Conservation (phyloP, 2,113 vertebrate species). For the Phylloscopus trochiloides region DNA sequence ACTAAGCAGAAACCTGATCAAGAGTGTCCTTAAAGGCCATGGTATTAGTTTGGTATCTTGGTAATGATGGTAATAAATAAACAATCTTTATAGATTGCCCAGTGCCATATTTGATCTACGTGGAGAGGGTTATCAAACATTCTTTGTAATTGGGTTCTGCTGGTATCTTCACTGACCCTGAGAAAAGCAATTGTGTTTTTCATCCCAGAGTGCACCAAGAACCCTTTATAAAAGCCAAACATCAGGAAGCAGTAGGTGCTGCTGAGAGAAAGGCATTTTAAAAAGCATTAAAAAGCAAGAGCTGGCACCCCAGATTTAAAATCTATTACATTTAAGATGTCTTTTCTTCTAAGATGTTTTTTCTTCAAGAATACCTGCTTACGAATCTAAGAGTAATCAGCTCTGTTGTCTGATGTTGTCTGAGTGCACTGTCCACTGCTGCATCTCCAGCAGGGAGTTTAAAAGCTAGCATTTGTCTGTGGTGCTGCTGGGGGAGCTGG, state of each 20-base stretch:
- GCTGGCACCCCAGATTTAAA: neutral
- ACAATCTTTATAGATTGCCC: neutral
- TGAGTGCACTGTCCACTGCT: neutral
- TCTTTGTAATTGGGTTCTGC: neutral
- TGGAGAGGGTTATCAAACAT: neutral
- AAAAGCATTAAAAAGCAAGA: neutral
- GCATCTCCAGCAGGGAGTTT: neutral
- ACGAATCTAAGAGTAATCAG: neutral
- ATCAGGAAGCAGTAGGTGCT: neutral
- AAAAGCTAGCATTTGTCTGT: neutral
- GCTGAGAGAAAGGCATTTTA: neutral
- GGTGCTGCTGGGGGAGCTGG: neutral
- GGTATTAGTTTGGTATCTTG: neutral
- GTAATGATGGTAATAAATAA: conserved; percentile 11
- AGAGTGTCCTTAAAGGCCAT: neutral
- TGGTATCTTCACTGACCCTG: neutral
- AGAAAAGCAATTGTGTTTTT: neutral
- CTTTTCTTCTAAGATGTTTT: neutral
- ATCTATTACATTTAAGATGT: neutral
- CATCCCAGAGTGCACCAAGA: neutral
- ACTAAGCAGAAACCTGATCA: neutral
- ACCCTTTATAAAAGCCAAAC: neutral
- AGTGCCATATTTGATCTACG: neutral
- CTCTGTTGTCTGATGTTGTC: neutral
- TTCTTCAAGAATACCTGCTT: neutral